A percentile compares a stretch with the other conserved stretches of the same genome.
Conservation (phyloP, 2,113 vertebrate species). For the Dendrocopos noguchii region DNA sequence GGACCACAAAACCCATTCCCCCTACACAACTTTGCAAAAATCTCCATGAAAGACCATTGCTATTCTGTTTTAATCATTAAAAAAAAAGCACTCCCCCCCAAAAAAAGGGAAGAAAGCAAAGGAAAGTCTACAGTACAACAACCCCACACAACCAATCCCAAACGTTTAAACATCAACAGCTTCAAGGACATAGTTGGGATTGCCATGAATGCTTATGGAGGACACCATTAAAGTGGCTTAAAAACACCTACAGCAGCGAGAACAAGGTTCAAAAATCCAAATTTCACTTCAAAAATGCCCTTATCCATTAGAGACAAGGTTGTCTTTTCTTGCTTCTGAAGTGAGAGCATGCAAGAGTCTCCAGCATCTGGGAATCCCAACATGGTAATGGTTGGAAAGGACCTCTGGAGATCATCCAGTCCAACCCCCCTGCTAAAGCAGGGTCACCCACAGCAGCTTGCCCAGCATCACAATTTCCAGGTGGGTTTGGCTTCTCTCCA, state of each 20-base stretch:
- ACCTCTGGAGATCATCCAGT: too few relatives aligned
- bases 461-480: too few relatives aligned
- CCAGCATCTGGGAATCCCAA: background rate
- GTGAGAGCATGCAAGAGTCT: rapidly evolving
- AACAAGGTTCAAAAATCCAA: background rate
- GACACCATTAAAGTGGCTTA: background rate
- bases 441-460: too few relatives aligned
- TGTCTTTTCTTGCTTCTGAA: too few relatives aligned
- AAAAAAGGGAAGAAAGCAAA: too few relatives aligned
- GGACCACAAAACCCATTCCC: rapidly evolving
- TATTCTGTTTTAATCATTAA: background rate
- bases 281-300: rapidly evolving
- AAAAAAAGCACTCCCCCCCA: background rate
- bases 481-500: too few relatives aligned
- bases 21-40: background rate
- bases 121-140: too few relatives aligned
- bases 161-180: background rate
- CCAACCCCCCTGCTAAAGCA: too few relatives aligned
- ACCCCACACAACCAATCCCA: too few relatives aligned
- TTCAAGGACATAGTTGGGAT: rapidly evolving
- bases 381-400: too few relatives aligned
- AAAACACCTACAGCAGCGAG: background rate
- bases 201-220: background rate
- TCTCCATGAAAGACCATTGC: background rate
- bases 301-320: rapidly evolving